These are phyloP conservation scores for Hybognathus amarus DNA, from an alignment of 2,797 vertebrate genomes.

Conservation along the genomic window DNA sequence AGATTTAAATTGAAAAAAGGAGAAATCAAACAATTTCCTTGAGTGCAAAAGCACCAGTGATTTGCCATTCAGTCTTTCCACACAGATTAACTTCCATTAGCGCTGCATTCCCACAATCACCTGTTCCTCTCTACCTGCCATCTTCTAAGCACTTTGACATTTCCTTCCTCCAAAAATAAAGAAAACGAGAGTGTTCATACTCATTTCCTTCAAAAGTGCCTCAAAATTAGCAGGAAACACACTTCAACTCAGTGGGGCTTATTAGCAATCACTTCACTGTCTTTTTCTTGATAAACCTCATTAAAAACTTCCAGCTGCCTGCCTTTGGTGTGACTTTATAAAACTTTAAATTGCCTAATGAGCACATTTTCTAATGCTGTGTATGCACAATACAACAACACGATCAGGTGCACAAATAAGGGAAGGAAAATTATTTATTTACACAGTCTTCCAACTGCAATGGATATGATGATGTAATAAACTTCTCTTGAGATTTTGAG, in stretches of 20 bases:
- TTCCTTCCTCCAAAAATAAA: conserved; percentile 10
- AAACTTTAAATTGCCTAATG: conserved; percentile 37
- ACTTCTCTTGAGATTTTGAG: conserved; percentile 9
- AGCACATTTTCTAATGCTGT: conserved; percentile 22
- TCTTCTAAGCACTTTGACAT: conserved; percentile 5
- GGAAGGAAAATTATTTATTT: conserved; percentile 1
- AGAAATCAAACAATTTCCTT: conserved; percentile 1
- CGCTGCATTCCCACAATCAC: not conserved
- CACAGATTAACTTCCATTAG: not conserved
- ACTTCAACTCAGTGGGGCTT: conserved; percentile 51
- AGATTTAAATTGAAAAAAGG: not conserved
- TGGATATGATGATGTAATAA: conserved; percentile 29
- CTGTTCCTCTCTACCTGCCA: conserved; percentile 2
- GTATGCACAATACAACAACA: conserved; percentile 28
- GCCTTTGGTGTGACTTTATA: conserved; percentile 30
- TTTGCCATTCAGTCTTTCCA: conserved; percentile 7
- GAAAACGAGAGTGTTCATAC: not conserved
- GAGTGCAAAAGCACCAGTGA: not conserved
- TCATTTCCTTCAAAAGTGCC: conserved; percentile 7
- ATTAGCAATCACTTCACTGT: conserved; percentile 52
- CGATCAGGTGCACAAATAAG: conserved; percentile 20
- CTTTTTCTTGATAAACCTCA: conserved; percentile 52
- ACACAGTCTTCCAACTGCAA: conserved; percentile 7
- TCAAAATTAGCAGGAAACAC: conserved; percentile 21
- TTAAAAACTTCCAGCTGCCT: conserved; percentile 54